phyloP scores from a whole-genome alignment of 2,888 invertebrate species.

The Altica lythri region DNA sequence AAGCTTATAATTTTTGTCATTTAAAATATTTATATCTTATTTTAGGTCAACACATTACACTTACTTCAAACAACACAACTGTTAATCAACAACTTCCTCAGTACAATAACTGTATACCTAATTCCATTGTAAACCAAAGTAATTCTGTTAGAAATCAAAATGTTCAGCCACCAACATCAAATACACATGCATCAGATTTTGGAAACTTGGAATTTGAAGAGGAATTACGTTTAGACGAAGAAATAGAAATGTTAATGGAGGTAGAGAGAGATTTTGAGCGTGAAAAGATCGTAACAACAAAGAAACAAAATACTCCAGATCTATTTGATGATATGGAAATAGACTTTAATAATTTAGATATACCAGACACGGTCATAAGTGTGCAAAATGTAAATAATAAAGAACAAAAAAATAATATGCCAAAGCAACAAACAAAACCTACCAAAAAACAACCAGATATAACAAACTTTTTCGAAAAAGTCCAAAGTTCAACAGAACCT shows the following conservation, averaged over 20 bases:
- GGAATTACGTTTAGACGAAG: conserved; percentile 38
- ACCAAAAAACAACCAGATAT: conserved; percentile 1
- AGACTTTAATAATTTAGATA: conserved; percentile 36
- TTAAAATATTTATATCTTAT: no score
- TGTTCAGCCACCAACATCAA: no score
- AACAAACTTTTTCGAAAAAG: neutral
- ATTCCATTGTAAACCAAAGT: neutral
- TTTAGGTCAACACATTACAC: no score
- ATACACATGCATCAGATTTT: neutral
- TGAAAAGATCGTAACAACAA: neutral
- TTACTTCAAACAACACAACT: no score
- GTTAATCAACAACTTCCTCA: neutral
- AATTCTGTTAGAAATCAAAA: neutral
- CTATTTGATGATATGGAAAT: conserved; percentile 43
- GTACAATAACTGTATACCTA: no score
- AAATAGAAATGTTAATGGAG: conserved; percentile 45
- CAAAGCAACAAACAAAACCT: neutral
- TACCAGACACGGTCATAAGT: conserved; percentile 18
- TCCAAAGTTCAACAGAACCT: no score
- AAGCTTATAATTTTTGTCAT: no score
- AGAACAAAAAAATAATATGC: neutral
- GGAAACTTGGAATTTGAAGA: conserved; percentile 25
- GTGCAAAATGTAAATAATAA: no score
- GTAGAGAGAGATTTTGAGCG: conserved; percentile 39
- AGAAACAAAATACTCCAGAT: conserved; percentile 34